These are phyloP conservation scores for Entomobrya multifasciata DNA, from an alignment of 2,888 invertebrate species.

Conservation along the genomic window DNA sequence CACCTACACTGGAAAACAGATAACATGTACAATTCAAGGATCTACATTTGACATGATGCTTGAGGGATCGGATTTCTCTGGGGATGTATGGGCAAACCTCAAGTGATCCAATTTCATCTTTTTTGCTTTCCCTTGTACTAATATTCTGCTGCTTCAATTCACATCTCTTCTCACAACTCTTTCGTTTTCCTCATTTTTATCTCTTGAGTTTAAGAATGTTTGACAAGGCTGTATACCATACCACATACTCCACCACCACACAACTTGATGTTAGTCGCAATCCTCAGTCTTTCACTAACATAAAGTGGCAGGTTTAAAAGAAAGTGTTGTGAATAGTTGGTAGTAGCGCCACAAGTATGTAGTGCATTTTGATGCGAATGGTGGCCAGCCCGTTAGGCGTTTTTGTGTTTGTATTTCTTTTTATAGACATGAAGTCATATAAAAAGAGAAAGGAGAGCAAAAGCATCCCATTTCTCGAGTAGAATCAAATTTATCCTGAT, in stretches of 20 bases:
- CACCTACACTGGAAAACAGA: too few relatives aligned
- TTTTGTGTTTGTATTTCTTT: not conserved
- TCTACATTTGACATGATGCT: conserved; percentile 43
- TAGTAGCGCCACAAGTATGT: not conserved
- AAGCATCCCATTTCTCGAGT: not conserved
- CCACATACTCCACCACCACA: conserved; percentile 16
- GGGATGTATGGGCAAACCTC: conserved; percentile 26
- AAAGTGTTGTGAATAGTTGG: conserved; percentile 5
- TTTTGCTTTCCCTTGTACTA: not conserved
- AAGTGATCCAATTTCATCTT: conserved; percentile 36
- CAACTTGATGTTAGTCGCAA: conserved; percentile 6
- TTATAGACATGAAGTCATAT: too few relatives aligned
- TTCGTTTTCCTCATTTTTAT: too few relatives aligned
- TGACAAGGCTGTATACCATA: not conserved
- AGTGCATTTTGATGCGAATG: too few relatives aligned
- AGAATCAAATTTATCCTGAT: conserved; percentile 26
- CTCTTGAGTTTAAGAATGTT: conserved; percentile 11
- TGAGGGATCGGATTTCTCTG: not conserved
- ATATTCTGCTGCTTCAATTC: not conserved
- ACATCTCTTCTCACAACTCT: not conserved
- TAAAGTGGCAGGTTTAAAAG: conserved; percentile 1
- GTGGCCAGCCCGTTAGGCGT: not conserved
- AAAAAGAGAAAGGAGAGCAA: not conserved
- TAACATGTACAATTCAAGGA: conserved; percentile 11
- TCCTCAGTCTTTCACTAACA: conserved; percentile 35